Base-by-base conservation (phyloP, 2,888 invertebrate species). In the Bembecia ichneumoniformis region DNA sequence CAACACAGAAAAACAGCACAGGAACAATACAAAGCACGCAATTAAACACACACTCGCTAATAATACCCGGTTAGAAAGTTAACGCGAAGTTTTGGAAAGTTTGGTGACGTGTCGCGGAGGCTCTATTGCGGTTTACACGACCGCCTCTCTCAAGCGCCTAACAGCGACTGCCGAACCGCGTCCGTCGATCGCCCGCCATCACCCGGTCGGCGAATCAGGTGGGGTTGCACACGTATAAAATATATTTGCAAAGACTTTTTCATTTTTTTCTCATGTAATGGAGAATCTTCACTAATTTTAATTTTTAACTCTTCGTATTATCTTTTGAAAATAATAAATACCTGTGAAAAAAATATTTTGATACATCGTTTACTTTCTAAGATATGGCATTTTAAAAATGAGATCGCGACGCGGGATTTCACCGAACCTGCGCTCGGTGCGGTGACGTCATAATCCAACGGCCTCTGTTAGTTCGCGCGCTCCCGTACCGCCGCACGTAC, bases 1-100 rank as follows among this genome's bases (percentile, higher is more conserved):
- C 77, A 77, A 86, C 82, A 81, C 80, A 59, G 47, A 56, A 46
- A 43, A 68, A 64, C 71, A 71, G 74, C 73, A 64, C 68, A 65
- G 64, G 68, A 68, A 68, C 60, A 59, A 55, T 55, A 52, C 57
- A 66, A 66, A 59, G 63, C 60, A n/a, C 11, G 14, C n/a, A 40
- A 40, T 13, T 40, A 40, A 40, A 13, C 40, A 40, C 40, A 40
- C 40, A 40, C 40, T 40, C 13, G 14, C n/a, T 10, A 13, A 40
- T 3, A 40, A 40, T 40, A 16, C 14, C 9, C 52, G 63, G 28
- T 66, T 71, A 73, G 81, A 82, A 84, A 83, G 82, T 82, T 71
- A 28, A 20, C 46, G 15, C 44, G 44, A 44, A 9, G 40, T 40
- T 44, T 44, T 46, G 46, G 34, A 46, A 46, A 34, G 20, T 46